Evolutionary conservation across 2,888 invertebrate species (phyloP), one percentile per base, ranked within the genome.

Genomic region (Adelphocoris suturalis): DNA sequence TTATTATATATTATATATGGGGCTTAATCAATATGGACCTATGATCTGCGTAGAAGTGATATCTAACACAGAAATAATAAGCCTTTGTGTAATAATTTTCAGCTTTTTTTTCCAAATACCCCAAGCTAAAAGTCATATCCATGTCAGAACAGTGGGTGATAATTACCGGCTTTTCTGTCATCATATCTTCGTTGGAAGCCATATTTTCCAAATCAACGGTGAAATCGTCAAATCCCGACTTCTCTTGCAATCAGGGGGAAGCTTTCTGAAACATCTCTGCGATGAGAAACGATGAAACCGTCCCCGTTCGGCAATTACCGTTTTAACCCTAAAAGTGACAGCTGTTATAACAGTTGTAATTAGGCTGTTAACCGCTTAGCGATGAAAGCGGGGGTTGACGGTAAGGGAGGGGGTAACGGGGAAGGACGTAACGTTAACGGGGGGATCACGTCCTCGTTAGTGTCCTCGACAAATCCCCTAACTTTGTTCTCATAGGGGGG

Each of bases 271-370:
- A 68, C 68, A 13, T 68, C 68, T 11, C 23, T 4, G 12, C 12
- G 68, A 23, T 23, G 68, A 19, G 23, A 57, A 57, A 57, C 57
- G 57, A 57, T 57, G 57, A n/a, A n/a, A 57, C 57, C 57, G 16
- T 68, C 68, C 27, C 19, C 27, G 9, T 23, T 19, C 68, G 78
- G 46, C 78, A 78, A 78, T 78, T 78, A 78, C 78, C 23, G 68
- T 27, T 68, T 78, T 78, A 37, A n/a, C 47, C 78, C 78, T 47
- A 78, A 78, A 78, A 78, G 78, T 78, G 78, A 46, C 78, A 78
- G 78, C 78, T 78, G 78, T 78, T 78, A 78, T 78, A 78, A 78
- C 78, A 47, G 78, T 78, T 78, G 78, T 78, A 78, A 78, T 78
- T 78, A 78, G 78, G n/a, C 78, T 19, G 78, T 78, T 78, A 47